These are phyloP conservation scores for Chiloscyllium punctatum DNA, from an alignment of 2,797 vertebrate species.

Conservation along the genomic window DNA sequence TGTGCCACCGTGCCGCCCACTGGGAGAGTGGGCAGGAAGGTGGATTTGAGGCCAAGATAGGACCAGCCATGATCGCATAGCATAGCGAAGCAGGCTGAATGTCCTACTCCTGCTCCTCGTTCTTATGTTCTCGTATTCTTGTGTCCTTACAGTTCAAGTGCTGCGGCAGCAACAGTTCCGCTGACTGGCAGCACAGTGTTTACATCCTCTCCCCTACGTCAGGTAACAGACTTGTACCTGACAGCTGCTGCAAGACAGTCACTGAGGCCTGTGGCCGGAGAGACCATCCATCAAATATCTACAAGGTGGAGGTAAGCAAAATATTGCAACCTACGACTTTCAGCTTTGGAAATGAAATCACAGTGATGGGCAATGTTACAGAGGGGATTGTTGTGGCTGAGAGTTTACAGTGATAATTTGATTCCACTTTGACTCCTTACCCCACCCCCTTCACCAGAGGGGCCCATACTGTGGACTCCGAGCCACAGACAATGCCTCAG, in stretches of 20 bases:
- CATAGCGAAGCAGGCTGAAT: too few species aligned
- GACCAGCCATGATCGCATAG: too few species aligned
- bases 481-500: background rate
- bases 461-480: background rate
- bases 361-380: too few species aligned
- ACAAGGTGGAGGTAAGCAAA: slow-evolving; percentile 72
- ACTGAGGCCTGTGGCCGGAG: slow-evolving; percentile 63
- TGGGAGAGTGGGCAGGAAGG: too few species aligned
- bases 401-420: background rate
- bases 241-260: slow-evolving; percentile 81
- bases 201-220: slow-evolving; percentile 56
- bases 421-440: background rate
- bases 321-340: background rate
- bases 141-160: slow-evolving; percentile 67
- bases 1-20: too few species aligned
- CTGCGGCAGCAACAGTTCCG: slow-evolving; percentile 75
- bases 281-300: slow-evolving; percentile 82
- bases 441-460: background rate
- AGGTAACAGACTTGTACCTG: slow-evolving; percentile 62
- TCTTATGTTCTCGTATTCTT: too few species aligned
- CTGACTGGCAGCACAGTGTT: slow-evolving; percentile 65
- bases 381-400: background rate
- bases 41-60: too few species aligned
- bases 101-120: too few species aligned
- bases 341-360: background rate